phyloP scores from a whole-genome alignment of 1,140 invertebrate species.

The Geopemphigus sp. region DNA sequence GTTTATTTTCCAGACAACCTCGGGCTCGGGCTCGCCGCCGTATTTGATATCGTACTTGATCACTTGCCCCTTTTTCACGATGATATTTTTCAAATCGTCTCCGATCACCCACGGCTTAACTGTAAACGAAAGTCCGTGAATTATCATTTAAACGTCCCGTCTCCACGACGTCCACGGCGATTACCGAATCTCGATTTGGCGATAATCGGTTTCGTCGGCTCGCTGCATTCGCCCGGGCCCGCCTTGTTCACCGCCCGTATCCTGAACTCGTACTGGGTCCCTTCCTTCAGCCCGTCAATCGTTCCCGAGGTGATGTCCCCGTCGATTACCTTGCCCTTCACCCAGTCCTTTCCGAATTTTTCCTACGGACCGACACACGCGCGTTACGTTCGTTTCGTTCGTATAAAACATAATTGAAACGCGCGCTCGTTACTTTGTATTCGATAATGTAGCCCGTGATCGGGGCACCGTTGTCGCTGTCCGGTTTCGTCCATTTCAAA shows the following conservation, averaged over 20 bases:
- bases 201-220: conserved; percentile 90
- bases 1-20: conserved; percentile 77
- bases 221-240: conserved; percentile 90
- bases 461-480: conserved; percentile 88
- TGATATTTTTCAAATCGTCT: conserved; percentile 77
- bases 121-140: conserved; percentile 54
- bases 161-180: too few relatives aligned
- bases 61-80: conserved; percentile 91
- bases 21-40: conserved; percentile 90
- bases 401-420: too few relatives aligned
- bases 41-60: conserved; percentile 92
- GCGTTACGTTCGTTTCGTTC: too few relatives aligned
- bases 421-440: conserved; percentile 71
- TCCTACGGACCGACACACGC: too few relatives aligned
- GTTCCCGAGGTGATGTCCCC: conserved; percentile 74
- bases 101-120: conserved; percentile 92
- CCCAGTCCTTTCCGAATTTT: conserved; percentile 88
- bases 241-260: conserved; percentile 94
- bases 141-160: too few relatives aligned
- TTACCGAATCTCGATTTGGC: conserved; percentile 85
- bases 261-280: conserved; percentile 93
- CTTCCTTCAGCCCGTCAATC: conserved; percentile 89
- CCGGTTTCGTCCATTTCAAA: conserved; percentile 85
- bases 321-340: conserved; percentile 73
- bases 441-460: conserved; percentile 92